Conservation (phyloP, 2,113 vertebrate genomes). For the Podocnemis expansa region DNA sequence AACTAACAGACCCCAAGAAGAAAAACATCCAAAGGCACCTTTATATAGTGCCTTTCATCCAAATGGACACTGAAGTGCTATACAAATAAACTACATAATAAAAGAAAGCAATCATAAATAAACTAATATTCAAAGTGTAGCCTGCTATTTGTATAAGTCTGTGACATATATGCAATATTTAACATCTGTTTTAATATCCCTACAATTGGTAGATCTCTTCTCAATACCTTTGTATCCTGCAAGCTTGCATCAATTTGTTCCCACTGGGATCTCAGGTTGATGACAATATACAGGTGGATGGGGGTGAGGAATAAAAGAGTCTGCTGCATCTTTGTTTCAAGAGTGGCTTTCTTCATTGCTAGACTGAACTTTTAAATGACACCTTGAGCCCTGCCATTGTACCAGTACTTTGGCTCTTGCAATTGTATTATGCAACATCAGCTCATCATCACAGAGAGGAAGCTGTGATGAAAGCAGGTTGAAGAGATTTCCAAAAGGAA, state of each 20-base stretch:
- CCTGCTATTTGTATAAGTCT: not conserved
- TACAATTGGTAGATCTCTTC: not conserved
- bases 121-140: not conserved
- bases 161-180: not conserved
- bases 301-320: not conserved
- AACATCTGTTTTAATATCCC: constrained; percentile 33
- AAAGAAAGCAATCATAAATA: constrained; percentile 34
- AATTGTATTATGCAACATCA: not conserved
- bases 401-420: not conserved
- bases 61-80: constrained; percentile 1
- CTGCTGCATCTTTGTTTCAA: not conserved
- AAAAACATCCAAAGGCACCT: constrained; percentile 35
- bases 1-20: constrained; percentile 34
- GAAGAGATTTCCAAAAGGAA: no score
- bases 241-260: not conserved
- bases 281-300: not conserved
- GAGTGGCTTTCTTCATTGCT: not conserved
- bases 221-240: not conserved
- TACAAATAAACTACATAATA: constrained; percentile 11
- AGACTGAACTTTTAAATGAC: not conserved
- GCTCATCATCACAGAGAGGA: not conserved
- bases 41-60: constrained; percentile 43
- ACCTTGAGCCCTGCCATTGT: not conserved
- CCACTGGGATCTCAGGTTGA: not conserved
- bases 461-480: no score